Conservation (phyloP, 2,113 vertebrate species). For the Lanius ludovicianus region DNA sequence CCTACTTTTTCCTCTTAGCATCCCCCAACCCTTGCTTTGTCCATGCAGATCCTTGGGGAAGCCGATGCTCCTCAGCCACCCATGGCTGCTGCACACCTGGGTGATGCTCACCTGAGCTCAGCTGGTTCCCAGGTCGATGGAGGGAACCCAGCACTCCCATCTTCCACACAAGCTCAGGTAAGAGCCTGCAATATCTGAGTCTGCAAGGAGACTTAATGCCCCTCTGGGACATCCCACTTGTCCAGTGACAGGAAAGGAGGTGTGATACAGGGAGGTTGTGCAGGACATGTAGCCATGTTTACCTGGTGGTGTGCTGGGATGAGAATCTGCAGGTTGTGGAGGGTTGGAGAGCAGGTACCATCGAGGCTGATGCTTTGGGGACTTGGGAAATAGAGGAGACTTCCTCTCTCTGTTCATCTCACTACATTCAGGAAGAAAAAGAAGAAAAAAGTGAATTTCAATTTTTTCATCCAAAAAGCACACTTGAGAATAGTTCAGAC, state of each 20-base stretch:
- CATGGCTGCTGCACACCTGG: accelerated
- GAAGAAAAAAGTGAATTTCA: neutral
- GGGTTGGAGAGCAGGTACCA: neutral
- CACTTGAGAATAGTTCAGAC: neutral
- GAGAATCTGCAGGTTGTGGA: neutral
- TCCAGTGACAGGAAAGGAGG: neutral
- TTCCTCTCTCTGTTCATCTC: neutral
- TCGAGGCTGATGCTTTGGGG: neutral
- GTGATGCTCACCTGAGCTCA: neutral
- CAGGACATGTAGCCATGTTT: neutral
- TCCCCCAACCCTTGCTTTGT: neutral
- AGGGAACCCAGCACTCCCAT: neutral
- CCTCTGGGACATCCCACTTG: neutral
- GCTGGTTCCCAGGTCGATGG: neutral
- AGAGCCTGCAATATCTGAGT: neutral
- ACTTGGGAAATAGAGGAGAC: neutral
- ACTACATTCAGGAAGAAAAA: neutral
- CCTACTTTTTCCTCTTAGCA: neutral
- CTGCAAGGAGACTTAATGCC: neutral
- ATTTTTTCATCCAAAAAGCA: accelerated
- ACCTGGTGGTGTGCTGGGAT: neutral
- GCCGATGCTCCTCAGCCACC: neutral
- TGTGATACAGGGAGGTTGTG: neutral
- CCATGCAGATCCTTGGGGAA: neutral
- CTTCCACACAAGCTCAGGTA: slow-evolving; percentile 9